Evolutionary conservation across 2,797 vertebrate genomes (phyloP).

Genomic region (Leptoclinus maculatus): DNA sequence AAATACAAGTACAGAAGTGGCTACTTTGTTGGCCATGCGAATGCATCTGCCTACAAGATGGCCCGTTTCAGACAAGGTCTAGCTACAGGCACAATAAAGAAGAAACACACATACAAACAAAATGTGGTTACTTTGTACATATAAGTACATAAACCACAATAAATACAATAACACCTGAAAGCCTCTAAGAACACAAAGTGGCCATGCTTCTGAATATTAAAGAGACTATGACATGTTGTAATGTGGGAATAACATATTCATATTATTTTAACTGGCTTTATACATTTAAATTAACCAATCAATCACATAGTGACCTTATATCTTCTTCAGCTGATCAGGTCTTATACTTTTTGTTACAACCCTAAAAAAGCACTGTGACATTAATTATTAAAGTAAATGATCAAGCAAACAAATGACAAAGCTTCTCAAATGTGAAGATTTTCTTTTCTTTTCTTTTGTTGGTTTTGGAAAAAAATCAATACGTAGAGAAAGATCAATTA

Average conservation of each 20-base stretch:
- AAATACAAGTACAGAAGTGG: neutral
- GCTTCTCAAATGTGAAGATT: constrained; percentile 9
- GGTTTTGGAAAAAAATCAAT: constrained; percentile 6
- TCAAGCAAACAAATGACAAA: neutral
- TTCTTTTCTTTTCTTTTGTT: neutral
- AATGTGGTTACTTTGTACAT: neutral
- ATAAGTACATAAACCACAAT: neutral
- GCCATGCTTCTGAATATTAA: neutral
- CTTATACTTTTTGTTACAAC: neutral
- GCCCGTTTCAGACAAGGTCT: neutral
- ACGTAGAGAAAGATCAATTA: neutral
- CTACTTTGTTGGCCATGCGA: neutral
- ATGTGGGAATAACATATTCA: neutral
- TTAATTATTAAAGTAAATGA: neutral
- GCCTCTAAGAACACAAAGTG: neutral
- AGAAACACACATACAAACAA: neutral
- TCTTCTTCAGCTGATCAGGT: neutral
- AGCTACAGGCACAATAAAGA: neutral
- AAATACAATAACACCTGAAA: neutral
- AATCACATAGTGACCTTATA: constrained; percentile 11
- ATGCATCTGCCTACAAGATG: neutral
- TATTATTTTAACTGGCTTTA: neutral
- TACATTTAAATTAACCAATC: neutral
- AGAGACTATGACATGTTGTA: neutral
- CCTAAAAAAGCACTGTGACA: neutral